phyloP scores from a whole-genome alignment of 2,888 invertebrate genomes.

The Drosophila prolongata region DNA sequence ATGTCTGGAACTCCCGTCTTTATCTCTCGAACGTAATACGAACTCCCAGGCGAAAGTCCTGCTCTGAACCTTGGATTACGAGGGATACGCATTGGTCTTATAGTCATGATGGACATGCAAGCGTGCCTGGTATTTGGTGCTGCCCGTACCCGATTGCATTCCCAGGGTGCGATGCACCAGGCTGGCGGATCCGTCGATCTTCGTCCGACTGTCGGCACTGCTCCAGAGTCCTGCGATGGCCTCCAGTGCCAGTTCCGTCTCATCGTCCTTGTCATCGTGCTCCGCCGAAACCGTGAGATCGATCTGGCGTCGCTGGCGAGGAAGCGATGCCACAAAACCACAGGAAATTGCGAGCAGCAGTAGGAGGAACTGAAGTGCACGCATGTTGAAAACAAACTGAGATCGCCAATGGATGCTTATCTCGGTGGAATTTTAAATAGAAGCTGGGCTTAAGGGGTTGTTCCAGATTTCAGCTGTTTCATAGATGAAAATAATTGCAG shows the following conservation, averaged over 20 bases:
- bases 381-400: conserved; percentile 58
- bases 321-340: conserved; percentile 5
- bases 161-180: conserved; percentile 78
- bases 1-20: conserved; percentile 11
- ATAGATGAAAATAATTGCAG: background rate
- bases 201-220: conserved; percentile 81
- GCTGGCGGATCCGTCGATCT: conserved; percentile 82
- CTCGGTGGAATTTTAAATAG: background rate
- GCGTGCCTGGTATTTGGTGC: conserved; percentile 81
- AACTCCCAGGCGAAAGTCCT: conserved; percentile 79
- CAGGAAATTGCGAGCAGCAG: conserved; percentile 40
- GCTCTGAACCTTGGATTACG: conserved; percentile 68
- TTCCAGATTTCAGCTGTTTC: background rate
- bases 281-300: conserved; percentile 83
- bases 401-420: background rate
- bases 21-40: conserved; percentile 69
- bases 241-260: conserved; percentile 83
- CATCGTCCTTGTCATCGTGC: conserved; percentile 81
- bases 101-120: conserved; percentile 83
- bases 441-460: background rate
- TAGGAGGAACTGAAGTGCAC: conserved; percentile 50
- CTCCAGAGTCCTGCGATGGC: conserved; percentile 83
- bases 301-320: conserved; percentile 78
- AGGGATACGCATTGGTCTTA: conserved; percentile 62
- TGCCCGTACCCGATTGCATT: conserved; percentile 83